Evolutionary conservation across 2,113 vertebrate species (phyloP), one percentile per base, ranked within the genome.

Genomic region (Sebastes fasciatus): DNA sequence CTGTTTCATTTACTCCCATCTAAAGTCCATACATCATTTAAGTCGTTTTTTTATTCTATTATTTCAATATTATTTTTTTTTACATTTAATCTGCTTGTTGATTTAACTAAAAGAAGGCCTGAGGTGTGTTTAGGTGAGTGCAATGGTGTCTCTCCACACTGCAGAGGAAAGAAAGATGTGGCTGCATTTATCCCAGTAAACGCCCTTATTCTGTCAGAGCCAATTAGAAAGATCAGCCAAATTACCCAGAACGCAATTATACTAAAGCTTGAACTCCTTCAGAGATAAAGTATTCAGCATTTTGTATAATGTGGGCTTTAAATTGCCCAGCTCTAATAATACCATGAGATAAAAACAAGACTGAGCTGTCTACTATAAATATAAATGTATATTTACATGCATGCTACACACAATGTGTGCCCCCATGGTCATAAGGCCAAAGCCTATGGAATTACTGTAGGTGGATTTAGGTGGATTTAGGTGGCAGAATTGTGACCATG

Each of bases 201-300:
- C 48, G 76, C 42, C 72, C 34, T 74, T 64, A 72, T 79, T 85
- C 76, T 12, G 48, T 71, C 87, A 75, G n/a, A 77, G 69, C 43
- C 77, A 73, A 76, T 79, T 84, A 82, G 43, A 63, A 49, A 71
- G 26, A 60, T 76, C 70, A n/a, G 61, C 55, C 17, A 52, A 86
- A 81, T 85, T 57, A 85, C 48, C 1, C 81, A n/a, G 54, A 71
- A 52, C n/a, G 16, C 74, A 81, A 73, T 77, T 75, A 79, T n/a
- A 54, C 4, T 42, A 26, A 23, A 81, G 49, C 17, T 34, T 23
- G 49, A 76, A 1, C 9, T 74, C 26, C 54, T n/a, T 68, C 13
- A 51, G 23, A 74, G 80, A 17, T 49, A 14, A 34, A 75, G 9
- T 64, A 55, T 19, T 46, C 7, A 55, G 11, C 58, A 14, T 14